Evolutionary conservation across 2,797 vertebrate species (phyloP).

Genomic region (Alauda arvensis): DNA sequence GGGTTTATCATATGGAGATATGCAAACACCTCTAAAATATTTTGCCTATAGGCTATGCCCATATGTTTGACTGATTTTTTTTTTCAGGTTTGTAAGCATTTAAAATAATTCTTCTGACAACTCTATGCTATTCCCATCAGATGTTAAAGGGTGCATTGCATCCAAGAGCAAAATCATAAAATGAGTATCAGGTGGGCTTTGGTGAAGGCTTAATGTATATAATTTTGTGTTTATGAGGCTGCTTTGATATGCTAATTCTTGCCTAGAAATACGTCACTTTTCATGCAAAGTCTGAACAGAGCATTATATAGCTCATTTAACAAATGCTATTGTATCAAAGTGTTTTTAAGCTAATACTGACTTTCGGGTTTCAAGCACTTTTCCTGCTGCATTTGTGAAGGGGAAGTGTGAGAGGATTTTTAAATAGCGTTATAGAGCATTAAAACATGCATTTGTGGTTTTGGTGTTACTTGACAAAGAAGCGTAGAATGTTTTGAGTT

Average conservation of each 20-base stretch:
- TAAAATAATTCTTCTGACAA: conserved; percentile 47
- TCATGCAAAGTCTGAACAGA: conserved; percentile 24
- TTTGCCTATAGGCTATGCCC: conserved; percentile 64
- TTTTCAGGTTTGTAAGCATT: conserved; percentile 76
- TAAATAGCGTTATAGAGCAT: neutral
- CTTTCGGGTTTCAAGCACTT: conserved; percentile 36
- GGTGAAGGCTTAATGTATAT: conserved; percentile 66
- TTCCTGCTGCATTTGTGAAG: conserved; percentile 13
- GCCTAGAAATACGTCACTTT: neutral
- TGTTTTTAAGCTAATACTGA: conserved; percentile 17
- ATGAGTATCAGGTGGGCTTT: conserved; percentile 73
- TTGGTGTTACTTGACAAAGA: conserved; percentile 14
- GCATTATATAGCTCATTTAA: conserved; percentile 14
- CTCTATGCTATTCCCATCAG: conserved; percentile 40
- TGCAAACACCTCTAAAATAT: conserved; percentile 59
- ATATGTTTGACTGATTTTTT: conserved; percentile 64
- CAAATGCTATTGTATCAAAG: conserved; percentile 21
- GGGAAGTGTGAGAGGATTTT: neutral
- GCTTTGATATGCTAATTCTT: conserved; percentile 45
- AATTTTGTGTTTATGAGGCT: conserved; percentile 68
- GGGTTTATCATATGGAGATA: conserved; percentile 27
- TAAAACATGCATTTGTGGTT: neutral
- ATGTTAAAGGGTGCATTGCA: conserved; percentile 70
- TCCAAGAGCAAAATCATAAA: conserved; percentile 69
- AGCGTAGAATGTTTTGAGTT: conserved; percentile 6